Percentiles rank a stretch among this genome's conserved stretches.
Conservation (phyloP, 2,888 invertebrate species). For the Eledona agricola region DNA sequence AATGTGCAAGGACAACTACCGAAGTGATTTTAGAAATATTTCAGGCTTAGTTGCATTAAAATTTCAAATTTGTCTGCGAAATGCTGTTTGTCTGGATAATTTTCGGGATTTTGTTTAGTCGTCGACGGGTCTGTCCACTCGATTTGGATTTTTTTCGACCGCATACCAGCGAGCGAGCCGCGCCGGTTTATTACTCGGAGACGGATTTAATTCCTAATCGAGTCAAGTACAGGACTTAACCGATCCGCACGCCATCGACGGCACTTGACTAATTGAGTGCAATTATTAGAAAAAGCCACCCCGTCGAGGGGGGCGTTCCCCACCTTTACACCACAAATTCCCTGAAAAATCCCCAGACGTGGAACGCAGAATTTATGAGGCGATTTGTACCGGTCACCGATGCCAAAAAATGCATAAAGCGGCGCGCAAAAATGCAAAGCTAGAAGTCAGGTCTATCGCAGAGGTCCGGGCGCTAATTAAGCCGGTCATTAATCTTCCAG, state of each 20-base stretch:
- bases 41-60: slow-evolving; percentile 55
- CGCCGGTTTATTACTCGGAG: slow-evolving; percentile 10
- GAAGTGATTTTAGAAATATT: slow-evolving; percentile 54
- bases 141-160: slow-evolving; percentile 34
- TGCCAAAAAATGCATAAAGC: too few species aligned
- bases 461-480: slow-evolving; percentile 35
- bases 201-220: slow-evolving; percentile 26
- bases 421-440: too few species aligned
- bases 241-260: too few species aligned
- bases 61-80: slow-evolving; percentile 53
- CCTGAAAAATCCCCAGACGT: slow-evolving; percentile 18
- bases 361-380: slow-evolving; percentile 30
- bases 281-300: slow-evolving; percentile 32
- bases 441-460: slow-evolving; percentile 35
- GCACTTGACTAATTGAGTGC: slow-evolving; percentile 29
- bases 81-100: slow-evolving; percentile 56
- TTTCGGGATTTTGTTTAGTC: slow-evolving; percentile 49
- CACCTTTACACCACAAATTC: slow-evolving; percentile 32
- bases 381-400: too few species aligned
- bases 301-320: slow-evolving; percentile 24
- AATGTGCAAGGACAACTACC: slow-evolving; percentile 50
- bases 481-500: slow-evolving; percentile 36
- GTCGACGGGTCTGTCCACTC: slow-evolving; percentile 22
- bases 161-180: slow-evolving; percentile 20
- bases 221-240: too few species aligned